Base-by-base conservation (phyloP, 37 sponge, comb jelly and placozoan species). In the Ephydatia muelleri region DNA sequence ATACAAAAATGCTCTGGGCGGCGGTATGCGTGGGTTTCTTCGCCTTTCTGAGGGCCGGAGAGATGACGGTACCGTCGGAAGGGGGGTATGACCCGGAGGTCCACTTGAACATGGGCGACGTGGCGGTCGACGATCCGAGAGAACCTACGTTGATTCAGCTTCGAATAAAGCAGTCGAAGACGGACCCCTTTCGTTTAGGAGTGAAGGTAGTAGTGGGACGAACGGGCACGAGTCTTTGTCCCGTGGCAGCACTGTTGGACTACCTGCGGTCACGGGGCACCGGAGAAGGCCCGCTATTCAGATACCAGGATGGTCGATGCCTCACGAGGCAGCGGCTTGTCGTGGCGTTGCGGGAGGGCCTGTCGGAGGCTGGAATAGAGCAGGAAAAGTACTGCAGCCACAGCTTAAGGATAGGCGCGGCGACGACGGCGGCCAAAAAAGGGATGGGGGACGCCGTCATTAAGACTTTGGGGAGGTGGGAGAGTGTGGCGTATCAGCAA, bases 121-220 rank as follows among this genome's bases (percentile, higher is more conserved):
- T 86, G 1, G 70, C 86, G 0, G 35, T 86, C 66, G 86, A 86
- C 66, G 39, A 28, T 35, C 38, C 8, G 4, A 1, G 26, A 8
- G 29, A 32, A 3, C 80, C 86, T 5, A n/a, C 86, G 19, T 65
- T 38, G 26, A 3, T 79, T 27, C 43, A 14, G n/a, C 66, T 86
- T 0, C 25, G 66, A 2, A 71, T 86, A n/a, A 85, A 85, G 36
- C 77, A 67, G 65, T 81, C 77, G 11, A 82, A 82, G 38, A 82
- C 87, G 25, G 87, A 88, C 78, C 87, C 87, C 12, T 86, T 86
- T 79, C 33, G 80, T 8, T 23, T 27, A 67, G 87, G 87, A 1
- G 64, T 86, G 25, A 27, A 27, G 28, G 39, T 86, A 4, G 79
- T 37, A n/a, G 21, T 86, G 8, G 87, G 87, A 4, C 49, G 73